Evolutionary conservation across 2,888 invertebrate genomes (phyloP), one percentile per base, ranked within the genome.

Genomic region (Idaea dimidiata): DNA sequence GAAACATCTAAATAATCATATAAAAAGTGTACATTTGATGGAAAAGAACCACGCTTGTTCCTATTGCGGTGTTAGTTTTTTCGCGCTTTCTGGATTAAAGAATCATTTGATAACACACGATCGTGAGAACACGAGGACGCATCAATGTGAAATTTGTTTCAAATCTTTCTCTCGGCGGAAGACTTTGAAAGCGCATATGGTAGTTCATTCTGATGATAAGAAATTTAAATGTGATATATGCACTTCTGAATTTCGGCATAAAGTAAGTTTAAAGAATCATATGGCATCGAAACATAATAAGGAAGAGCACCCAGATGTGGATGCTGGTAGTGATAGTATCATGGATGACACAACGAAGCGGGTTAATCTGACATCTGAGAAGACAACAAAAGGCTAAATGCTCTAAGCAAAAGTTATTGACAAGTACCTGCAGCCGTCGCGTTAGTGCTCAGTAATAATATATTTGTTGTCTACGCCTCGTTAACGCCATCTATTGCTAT

Each of bases 1-100:
- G 0, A 84, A 84, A 24, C 83, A 82, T 0, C 58, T 90, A 0
- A 88, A 88, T 0, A 70, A 87, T 0, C 90, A 91, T 69, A 77
- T 88, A 78, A 88, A 88, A 18, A 65, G 89, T 0, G 82, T 83
- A 16, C 91, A 90, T 67, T 71, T 88, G 16, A 85, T 85, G 18
- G 84, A 84, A 17, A 69, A 83, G 0, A 83, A 84, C 1, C 78
- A 76, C 4, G 78, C 86, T n/a, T 70, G 70, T 32, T 64, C 68
- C 14, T 8, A 62, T 10, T 69, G 69, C 43, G 62, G 66, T 82
- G 86, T 86, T 31, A 88, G 81, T 54, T 89, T 87, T 65, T 89
- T 84, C 58, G 87, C 87, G 0, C 87, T 80, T 17, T 84, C 84
- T 1, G 88, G 87, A n/a, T 62, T 88, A 6, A 71, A 79, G 1